phyloP scores from a whole-genome alignment of 1,140 invertebrate species.

The Diabrotica undecimpunctata region DNA sequence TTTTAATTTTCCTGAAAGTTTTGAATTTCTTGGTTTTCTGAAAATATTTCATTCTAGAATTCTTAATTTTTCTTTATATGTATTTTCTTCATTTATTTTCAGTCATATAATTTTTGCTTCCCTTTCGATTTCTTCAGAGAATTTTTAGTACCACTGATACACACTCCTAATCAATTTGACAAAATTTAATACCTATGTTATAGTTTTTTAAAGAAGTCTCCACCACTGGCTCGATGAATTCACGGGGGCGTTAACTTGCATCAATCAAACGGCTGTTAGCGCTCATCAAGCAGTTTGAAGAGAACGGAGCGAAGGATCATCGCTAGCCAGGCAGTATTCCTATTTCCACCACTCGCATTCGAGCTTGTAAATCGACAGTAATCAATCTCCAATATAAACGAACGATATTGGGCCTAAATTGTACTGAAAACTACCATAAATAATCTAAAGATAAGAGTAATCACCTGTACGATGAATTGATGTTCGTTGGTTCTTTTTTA shows the following conservation, averaged over 20 bases:
- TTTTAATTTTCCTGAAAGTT: no score
- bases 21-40: no score
- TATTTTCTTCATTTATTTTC: no score
- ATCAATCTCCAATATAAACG: constrained; percentile 28
- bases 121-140: no score
- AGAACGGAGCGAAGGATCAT: constrained; percentile 24
- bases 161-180: no score
- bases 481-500: constrained; percentile 28
- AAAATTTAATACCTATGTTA: no score
- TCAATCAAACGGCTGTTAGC: constrained; percentile 43
- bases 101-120: no score
- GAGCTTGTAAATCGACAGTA: constrained; percentile 28
- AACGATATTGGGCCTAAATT: constrained; percentile 13
- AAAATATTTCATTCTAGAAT: no score
- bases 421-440: constrained; percentile 11
- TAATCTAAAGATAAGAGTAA: constrained; percentile 15
- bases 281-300: constrained; percentile 35
- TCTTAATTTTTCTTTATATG: no score
- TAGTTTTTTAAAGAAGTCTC: neutral
- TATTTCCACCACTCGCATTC: constrained; percentile 6
- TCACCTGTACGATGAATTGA: constrained; percentile 26
- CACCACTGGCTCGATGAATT: neutral
- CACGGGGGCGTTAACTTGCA: constrained; percentile 34
- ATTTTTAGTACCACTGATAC: no score
- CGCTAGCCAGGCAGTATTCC: constrained; percentile 26